These are phyloP conservation scores for Drosophila prolongata DNA, from an alignment of 2,888 invertebrate genomes.

Conservation along the genomic window DNA sequence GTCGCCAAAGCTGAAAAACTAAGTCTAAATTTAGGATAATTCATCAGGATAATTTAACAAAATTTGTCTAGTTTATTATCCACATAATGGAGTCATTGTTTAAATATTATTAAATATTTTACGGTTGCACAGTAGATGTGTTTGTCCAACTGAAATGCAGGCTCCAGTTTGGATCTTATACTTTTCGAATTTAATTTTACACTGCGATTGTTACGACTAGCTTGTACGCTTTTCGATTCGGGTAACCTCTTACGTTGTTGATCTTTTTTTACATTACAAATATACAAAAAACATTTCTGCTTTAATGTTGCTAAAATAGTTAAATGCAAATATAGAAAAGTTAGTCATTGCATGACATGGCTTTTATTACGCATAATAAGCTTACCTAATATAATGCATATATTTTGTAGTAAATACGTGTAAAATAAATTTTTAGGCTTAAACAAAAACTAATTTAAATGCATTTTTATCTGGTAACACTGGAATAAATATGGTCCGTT, in stretches of 20 bases:
- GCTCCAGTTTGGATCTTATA: slow-evolving; percentile 7
- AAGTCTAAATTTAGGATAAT: slow-evolving; percentile 51
- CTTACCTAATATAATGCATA: slow-evolving; percentile 26
- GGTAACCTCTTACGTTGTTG: slow-evolving; percentile 50
- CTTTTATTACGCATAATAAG: slow-evolving; percentile 48
- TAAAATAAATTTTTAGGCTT: slow-evolving; percentile 70
- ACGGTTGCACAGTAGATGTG: slow-evolving; percentile 10
- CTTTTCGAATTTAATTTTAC: slow-evolving; percentile 7
- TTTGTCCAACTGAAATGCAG: slow-evolving; percentile 15
- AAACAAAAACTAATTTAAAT: slow-evolving; percentile 51
- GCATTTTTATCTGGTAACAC: slow-evolving; percentile 8
- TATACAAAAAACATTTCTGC: slow-evolving; percentile 24
- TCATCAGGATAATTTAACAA: slow-evolving; percentile 33
- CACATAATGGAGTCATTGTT: slow-evolving; percentile 22
- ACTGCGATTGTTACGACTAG: slow-evolving; percentile 21
- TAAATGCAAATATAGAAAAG: slow-evolving; percentile 18
- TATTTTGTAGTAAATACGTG: slow-evolving; percentile 55
- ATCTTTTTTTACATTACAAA: slow-evolving; percentile 41
- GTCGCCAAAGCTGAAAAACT: slow-evolving; percentile 42
- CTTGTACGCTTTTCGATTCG: slow-evolving; percentile 7
- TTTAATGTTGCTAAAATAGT: slow-evolving; percentile 39
- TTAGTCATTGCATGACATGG: slow-evolving; percentile 37
- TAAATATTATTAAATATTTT: slow-evolving; percentile 40
- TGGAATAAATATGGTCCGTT: background rate
- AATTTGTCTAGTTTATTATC: slow-evolving; percentile 39